phyloP scores from a whole-genome alignment of 2,888 invertebrate species.

The Protonemura montana region DNA sequence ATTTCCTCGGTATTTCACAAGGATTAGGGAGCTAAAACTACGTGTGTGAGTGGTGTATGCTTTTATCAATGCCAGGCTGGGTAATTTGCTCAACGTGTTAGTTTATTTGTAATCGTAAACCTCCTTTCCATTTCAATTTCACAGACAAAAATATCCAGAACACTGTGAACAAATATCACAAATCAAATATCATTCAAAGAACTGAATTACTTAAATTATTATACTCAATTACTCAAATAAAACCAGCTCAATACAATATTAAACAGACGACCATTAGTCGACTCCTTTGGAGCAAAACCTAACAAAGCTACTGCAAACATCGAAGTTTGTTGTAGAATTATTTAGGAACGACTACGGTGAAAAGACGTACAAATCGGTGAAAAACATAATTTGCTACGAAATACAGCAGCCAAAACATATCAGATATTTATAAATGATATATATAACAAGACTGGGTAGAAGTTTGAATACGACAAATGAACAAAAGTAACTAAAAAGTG shows the following conservation, averaged over 20 bases:
- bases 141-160: constrained; percentile 30
- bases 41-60: constrained; percentile 18
- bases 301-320: constrained; percentile 8
- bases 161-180: neutral
- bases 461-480: neutral
- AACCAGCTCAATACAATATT: neutral
- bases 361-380: neutral
- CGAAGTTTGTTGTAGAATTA: constrained; percentile 9
- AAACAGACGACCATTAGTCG: neutral
- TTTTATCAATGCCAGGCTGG: constrained; percentile 24
- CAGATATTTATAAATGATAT: neutral
- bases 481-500: neutral
- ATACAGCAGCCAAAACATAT: neutral
- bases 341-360: neutral
- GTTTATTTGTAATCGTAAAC: constrained; percentile 29
- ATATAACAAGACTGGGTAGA: neutral
- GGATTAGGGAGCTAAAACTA: neutral
- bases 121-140: neutral
- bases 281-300: neutral
- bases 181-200: neutral
- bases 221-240: neutral
- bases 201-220: neutral
- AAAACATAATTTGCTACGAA: neutral
- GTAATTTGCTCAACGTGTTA: constrained; percentile 23
- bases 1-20: neutral